These are phyloP conservation scores for Mohoua ochrocephala DNA, from an alignment of 2,113 vertebrate species.

Conservation along the genomic window DNA sequence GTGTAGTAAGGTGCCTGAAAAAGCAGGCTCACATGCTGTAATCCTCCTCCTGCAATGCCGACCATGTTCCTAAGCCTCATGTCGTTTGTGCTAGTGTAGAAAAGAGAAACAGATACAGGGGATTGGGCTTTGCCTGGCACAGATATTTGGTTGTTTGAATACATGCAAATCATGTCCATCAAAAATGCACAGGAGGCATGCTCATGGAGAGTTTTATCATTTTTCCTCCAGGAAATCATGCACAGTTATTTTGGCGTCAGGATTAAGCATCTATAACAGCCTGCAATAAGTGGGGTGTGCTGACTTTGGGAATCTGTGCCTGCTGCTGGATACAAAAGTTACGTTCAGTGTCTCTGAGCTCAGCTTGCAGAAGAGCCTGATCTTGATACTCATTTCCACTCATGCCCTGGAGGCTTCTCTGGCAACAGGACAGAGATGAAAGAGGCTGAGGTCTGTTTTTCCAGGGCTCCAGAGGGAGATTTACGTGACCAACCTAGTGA, in stretches of 20 bases:
- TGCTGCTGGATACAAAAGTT: not conserved
- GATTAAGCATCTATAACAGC: not conserved
- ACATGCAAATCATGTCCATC: not conserved
- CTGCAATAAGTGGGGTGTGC: not conserved
- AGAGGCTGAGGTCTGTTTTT: not conserved
- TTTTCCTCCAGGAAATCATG: not conserved
- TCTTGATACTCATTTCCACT: not conserved
- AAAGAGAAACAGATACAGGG: not conserved
- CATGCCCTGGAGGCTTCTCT: not conserved
- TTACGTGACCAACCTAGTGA: not conserved
- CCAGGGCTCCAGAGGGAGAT: not conserved
- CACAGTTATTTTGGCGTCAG: not conserved
- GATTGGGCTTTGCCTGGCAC: not conserved
- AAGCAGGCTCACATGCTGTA: not conserved
- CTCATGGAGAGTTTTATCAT: accelerated
- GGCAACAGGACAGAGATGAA: not conserved
- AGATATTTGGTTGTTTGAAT: not conserved
- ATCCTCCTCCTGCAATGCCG: not conserved
- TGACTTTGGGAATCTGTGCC: not conserved
- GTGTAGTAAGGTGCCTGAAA: not conserved
- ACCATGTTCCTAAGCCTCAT: not conserved
- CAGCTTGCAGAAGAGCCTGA: not conserved
- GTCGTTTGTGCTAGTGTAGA: not conserved
- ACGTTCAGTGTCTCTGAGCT: not conserved
- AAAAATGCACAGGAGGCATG: not conserved